These are phyloP conservation scores for Telenomus remus DNA, from an alignment of 1,140 invertebrate species.

Conservation along the genomic window DNA sequence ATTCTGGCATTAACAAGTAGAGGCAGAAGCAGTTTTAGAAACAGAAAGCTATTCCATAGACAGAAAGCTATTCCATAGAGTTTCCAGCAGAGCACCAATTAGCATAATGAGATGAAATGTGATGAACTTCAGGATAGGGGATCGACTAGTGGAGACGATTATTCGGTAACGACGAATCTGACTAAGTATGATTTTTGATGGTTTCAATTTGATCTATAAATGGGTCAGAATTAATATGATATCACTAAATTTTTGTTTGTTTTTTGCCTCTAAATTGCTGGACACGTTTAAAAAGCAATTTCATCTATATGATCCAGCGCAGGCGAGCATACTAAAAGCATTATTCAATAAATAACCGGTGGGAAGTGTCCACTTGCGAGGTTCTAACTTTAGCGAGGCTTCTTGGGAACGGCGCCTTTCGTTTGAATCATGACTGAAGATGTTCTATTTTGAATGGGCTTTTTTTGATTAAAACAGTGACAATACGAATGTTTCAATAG, in stretches of 20 bases:
- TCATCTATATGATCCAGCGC: background rate
- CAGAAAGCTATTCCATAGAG: too few relatives aligned
- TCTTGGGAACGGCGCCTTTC: background rate
- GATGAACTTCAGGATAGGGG: slow-evolving; percentile 31
- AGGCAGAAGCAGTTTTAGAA: too few relatives aligned
- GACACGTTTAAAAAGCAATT: background rate
- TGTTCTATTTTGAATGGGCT: slow-evolving; percentile 1
- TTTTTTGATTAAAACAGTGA: background rate
- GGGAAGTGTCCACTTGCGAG: background rate
- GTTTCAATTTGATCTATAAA: too few relatives aligned
- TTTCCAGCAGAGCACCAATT: slow-evolving; percentile 25
- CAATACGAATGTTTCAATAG: background rate
- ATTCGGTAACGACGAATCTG: background rate
- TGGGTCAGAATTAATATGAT: too few relatives aligned
- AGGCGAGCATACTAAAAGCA: background rate
- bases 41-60: too few relatives aligned
- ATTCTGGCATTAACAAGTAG: too few relatives aligned
- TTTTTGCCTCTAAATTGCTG: background rate
- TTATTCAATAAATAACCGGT: too few relatives aligned
- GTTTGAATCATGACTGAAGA: background rate
- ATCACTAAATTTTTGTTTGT: background rate
- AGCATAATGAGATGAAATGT: slow-evolving; percentile 46
- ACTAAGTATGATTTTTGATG: too few relatives aligned
- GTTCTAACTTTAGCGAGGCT: background rate
- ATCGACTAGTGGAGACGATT: slow-evolving; percentile 31